phyloP scores from a whole-genome alignment of 2,888 invertebrate species.

The Chloromyia formosa region DNA sequence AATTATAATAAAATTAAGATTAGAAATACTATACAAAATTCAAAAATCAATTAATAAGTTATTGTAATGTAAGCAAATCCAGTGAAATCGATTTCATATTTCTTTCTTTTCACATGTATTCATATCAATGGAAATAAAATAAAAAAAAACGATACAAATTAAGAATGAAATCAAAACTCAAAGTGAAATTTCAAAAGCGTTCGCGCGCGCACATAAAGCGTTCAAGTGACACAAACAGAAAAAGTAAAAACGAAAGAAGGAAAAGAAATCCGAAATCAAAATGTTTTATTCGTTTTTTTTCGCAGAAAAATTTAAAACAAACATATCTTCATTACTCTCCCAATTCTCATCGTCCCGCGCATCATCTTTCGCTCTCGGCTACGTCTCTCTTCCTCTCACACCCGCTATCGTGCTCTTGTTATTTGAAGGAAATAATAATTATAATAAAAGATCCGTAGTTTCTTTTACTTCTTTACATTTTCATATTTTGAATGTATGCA shows the following conservation, averaged over 20 bases:
- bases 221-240: too few species aligned
- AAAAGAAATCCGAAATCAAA: too few species aligned
- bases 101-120: background rate
- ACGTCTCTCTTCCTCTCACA: background rate
- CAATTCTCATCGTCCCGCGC: too few species aligned
- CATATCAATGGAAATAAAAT: background rate
- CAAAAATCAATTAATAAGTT: slow-evolving; percentile 23
- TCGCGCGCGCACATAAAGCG: too few species aligned
- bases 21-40: slow-evolving; percentile 23
- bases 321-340: too few species aligned
- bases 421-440: background rate
- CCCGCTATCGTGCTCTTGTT: background rate
- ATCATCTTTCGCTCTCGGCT: too few species aligned
- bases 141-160: background rate
- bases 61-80: slow-evolving; percentile 2
- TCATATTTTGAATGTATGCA: background rate
- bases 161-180: background rate
- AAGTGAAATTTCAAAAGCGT: background rate
- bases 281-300: too few species aligned
- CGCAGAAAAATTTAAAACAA: too few species aligned
- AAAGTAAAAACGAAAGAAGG: too few species aligned
- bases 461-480: slow-evolving; percentile 6
- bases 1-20: slow-evolving; percentile 22
- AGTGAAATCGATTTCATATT: background rate
- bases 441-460: background rate